A percentile compares a stretch with the other conserved stretches of the same genome.
Evolutionary conservation across 2,888 invertebrate species (phyloP).

Genomic region (Machimus atricapillus): DNA sequence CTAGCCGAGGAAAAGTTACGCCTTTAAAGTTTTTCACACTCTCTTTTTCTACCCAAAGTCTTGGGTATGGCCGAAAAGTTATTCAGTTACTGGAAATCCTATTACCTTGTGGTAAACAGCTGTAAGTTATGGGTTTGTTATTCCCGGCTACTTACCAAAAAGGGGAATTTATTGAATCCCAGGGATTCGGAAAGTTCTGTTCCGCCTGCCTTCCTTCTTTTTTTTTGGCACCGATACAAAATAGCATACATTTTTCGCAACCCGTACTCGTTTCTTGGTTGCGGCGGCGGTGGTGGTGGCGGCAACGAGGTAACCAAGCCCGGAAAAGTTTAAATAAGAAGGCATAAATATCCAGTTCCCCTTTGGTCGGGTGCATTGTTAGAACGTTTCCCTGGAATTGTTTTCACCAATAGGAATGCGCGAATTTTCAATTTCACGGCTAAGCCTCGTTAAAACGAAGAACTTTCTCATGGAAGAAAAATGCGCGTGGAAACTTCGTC

Average conservation of each 20-base stretch:
- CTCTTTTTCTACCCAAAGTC: background rate
- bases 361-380: background rate
- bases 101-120: slow-evolving; percentile 11
- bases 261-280: background rate
- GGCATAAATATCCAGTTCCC: background rate
- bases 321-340: background rate
- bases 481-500: background rate
- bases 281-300: background rate
- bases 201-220: background rate
- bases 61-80: background rate
- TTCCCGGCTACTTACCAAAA: slow-evolving; percentile 17
- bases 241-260: slow-evolving; percentile 12
- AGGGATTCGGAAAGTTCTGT: background rate
- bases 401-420: background rate
- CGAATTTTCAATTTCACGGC: background rate
- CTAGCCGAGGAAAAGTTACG: background rate
- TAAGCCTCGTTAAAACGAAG: background rate
- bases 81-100: background rate
- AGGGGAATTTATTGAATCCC: slow-evolving; percentile 23
- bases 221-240: background rate
- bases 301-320: background rate
- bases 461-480: background rate
- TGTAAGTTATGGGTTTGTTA: slow-evolving; percentile 30
- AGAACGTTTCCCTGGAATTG: background rate
- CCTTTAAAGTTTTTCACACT: background rate